phyloP scores from a whole-genome alignment of 37 sponge, comb jelly and placozoan genomes.

The Halichondria panicea region DNA sequence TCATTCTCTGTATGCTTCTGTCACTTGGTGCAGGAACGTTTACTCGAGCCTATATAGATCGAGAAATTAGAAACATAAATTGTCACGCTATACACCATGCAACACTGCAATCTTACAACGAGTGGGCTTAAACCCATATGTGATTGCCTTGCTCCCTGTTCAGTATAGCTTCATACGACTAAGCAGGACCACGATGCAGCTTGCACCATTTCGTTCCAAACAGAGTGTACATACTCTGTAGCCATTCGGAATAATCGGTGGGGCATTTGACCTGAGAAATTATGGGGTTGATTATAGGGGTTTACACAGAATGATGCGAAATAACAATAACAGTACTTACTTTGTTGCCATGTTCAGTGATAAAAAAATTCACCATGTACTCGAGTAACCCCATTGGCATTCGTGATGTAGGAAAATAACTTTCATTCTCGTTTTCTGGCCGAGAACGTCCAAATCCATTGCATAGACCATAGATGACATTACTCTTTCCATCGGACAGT shows the following conservation, averaged over 20 bases:
- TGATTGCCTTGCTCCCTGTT: not conserved
- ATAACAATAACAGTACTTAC: not conserved
- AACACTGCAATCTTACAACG: not conserved
- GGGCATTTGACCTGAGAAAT: constrained; percentile 13
- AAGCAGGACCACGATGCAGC: constrained; percentile 15
- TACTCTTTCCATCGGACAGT: not conserved
- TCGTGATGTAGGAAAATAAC: constrained; percentile 15
- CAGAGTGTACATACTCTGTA: constrained; percentile 24
- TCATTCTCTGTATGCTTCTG: constrained; percentile 4
- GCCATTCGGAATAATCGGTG: constrained; percentile 12
- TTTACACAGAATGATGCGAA: too few species aligned
- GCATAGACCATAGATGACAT: constrained; percentile 13
- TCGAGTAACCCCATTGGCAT: constrained; percentile 50
- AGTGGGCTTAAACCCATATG: not conserved
- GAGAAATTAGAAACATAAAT: too few species aligned
- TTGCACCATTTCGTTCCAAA: constrained; percentile 46
- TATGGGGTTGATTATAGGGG: too few species aligned
- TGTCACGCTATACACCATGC: not conserved
- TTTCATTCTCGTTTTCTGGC: constrained; percentile 12
- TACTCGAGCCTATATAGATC: constrained; percentile 16
- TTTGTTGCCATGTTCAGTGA: constrained; percentile 1
- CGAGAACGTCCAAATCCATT: constrained; percentile 14
- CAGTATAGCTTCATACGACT: constrained; percentile 1
- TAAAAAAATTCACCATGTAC: constrained; percentile 36
- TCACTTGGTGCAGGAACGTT: constrained; percentile 14